phyloP scores from a whole-genome alignment of 2,888 invertebrate species.

The Drosophila cyrtoloma region DNA sequence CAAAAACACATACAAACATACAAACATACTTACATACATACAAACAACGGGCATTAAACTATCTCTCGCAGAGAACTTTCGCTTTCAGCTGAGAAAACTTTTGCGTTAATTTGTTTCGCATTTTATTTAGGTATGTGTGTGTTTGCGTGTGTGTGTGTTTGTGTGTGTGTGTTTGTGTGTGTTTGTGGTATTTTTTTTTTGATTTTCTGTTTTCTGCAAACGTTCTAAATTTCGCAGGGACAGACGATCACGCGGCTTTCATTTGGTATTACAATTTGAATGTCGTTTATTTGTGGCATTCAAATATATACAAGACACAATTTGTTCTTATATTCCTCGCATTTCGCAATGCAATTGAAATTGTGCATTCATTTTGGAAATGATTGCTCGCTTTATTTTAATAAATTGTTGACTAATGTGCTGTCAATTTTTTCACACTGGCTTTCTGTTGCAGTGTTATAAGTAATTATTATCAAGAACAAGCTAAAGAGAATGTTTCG shows the following conservation, averaged over 20 bases:
- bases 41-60: slow-evolving; percentile 52
- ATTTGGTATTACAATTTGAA: slow-evolving; percentile 64
- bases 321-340: slow-evolving; percentile 20
- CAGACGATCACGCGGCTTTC: slow-evolving; percentile 54
- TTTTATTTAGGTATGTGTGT: slow-evolving; percentile 41
- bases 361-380: slow-evolving; percentile 53
- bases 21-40: slow-evolving; percentile 12
- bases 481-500: neutral
- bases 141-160: neutral
- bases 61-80: slow-evolving; percentile 63
- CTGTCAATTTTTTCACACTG: neutral
- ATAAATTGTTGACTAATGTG: neutral
- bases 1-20: slow-evolving; percentile 23
- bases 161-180: neutral
- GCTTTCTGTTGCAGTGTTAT: neutral
- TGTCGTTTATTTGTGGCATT: slow-evolving; percentile 20
- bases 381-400: neutral
- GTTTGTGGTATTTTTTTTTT: slow-evolving; percentile 7
- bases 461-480: neutral
- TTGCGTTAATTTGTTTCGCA: slow-evolving; percentile 46
- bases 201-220: slow-evolving; percentile 30
- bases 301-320: slow-evolving; percentile 4
- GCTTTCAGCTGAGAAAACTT: slow-evolving; percentile 57
- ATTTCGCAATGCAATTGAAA: slow-evolving; percentile 53
- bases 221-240: slow-evolving; percentile 39